Conservation (phyloP, 1,140 invertebrate species). For the Ceratosolen solmsi region DNA sequence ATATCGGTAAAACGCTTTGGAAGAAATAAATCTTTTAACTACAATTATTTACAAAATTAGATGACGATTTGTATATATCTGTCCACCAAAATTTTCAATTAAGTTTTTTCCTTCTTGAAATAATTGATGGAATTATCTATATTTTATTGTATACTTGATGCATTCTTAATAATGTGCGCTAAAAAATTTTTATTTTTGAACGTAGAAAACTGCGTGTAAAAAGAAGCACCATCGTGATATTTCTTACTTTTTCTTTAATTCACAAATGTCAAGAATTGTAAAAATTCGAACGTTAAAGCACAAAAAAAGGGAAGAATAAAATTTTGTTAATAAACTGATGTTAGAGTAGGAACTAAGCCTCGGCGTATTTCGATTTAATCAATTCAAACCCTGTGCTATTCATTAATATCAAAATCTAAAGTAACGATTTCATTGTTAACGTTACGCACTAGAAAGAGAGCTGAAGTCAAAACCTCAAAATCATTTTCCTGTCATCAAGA, state of each 20-base stretch:
- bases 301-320: constrained; percentile 29
- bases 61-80: constrained; percentile 22
- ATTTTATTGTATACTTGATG: background rate
- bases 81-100: constrained; percentile 24
- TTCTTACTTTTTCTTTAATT: background rate
- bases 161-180: constrained; percentile 30
- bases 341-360: constrained; percentile 36
- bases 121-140: constrained; percentile 34
- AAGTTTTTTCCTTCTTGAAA: constrained; percentile 48
- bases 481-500: constrained; percentile 19
- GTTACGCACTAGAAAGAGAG: constrained; percentile 29
- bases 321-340: constrained; percentile 24
- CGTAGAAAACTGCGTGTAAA: constrained; percentile 23
- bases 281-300: background rate
- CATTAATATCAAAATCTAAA: constrained; percentile 46
- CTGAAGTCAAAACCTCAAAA: constrained; percentile 29
- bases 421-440: constrained; percentile 32
- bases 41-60: constrained; percentile 45
- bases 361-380: constrained; percentile 11
- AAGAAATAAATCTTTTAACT: constrained; percentile 30
- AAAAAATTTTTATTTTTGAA: constrained; percentile 40
- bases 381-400: constrained; percentile 46
- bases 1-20: constrained; percentile 13
- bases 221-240: constrained; percentile 31
- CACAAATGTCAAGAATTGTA: constrained; percentile 23